These are phyloP conservation scores for Python bivittatus DNA, from an alignment of 2,113 vertebrate genomes.

Conservation along the genomic window DNA sequence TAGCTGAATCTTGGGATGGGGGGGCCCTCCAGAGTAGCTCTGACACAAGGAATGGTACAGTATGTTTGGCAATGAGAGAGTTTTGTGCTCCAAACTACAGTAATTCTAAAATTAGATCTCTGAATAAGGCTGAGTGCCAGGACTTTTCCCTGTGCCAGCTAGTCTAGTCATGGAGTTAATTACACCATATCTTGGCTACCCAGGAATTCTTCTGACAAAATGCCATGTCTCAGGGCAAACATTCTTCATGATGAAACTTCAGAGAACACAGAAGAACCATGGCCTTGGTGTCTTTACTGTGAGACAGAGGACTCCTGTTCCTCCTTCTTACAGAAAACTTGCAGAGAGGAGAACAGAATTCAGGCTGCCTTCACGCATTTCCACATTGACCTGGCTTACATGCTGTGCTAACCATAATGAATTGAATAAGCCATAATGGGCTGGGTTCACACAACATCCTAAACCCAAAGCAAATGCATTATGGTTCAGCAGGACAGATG, in stretches of 20 bases:
- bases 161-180: constrained; percentile 12
- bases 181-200: constrained; percentile 31
- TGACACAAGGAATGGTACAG: constrained; percentile 11
- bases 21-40: fast-evolving
- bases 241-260: not conserved
- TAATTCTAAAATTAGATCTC: constrained; percentile 33
- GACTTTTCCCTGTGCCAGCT: constrained; percentile 20
- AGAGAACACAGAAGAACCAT: not conserved
- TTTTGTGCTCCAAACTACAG: constrained; percentile 15
- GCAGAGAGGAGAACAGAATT: not conserved
- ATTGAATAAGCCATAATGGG: not conserved
- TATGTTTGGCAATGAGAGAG: not conserved
- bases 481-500: not conserved
- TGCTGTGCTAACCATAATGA: not conserved
- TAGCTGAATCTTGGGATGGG: not conserved
- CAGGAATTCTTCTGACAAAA: not conserved
- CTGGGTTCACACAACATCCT: not conserved
- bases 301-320: not conserved
- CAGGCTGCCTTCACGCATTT: not conserved
- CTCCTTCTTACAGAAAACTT: not conserved
- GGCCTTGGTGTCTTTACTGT: not conserved
- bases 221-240: not conserved
- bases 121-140: not conserved
- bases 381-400: not conserved
- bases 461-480: not conserved